These are phyloP conservation scores for Martes flavigula DNA, from an alignment of 2,797 vertebrate species.

Conservation along the genomic window DNA sequence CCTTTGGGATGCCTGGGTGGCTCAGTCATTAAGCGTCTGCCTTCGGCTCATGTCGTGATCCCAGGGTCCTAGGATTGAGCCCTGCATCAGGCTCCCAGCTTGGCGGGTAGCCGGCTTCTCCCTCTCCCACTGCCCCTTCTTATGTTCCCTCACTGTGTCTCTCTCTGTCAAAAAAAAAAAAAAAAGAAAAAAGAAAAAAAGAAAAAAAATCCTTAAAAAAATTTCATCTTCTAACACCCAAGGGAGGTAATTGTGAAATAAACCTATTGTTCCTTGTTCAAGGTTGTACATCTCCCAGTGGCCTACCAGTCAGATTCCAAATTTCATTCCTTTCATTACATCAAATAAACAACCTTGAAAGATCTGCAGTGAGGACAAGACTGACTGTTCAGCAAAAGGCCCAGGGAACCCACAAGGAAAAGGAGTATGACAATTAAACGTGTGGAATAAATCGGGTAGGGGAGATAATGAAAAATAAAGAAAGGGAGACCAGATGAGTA, in stretches of 20 bases:
- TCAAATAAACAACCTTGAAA: slow-evolving; percentile 42
- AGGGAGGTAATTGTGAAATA: neutral
- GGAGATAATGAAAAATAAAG: neutral
- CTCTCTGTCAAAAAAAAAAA: no score
- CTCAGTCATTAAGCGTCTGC: no score
- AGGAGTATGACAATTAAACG: neutral
- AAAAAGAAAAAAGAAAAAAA: no score
- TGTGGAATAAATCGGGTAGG: neutral
- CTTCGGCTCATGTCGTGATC: no score
- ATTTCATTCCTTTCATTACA: slow-evolving; percentile 1
- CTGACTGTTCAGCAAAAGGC: slow-evolving; percentile 3
- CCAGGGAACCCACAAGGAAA: neutral
- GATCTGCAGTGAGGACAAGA: slow-evolving; percentile 21
- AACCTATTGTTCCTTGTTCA: neutral
- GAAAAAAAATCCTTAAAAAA: neutral
- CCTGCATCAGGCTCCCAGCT: no score
- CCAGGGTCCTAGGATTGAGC: no score
- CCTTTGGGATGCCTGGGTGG: neutral
- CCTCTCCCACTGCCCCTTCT: no score
- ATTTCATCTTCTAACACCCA: neutral
- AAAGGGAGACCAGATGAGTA: neutral
- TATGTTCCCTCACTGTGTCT: no score
- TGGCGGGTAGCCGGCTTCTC: no score
- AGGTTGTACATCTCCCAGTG: neutral
- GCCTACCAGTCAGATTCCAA: neutral